These are phyloP conservation scores for Ips nitidus DNA, from an alignment of 1,140 invertebrate genomes.

Conservation along the genomic window DNA sequence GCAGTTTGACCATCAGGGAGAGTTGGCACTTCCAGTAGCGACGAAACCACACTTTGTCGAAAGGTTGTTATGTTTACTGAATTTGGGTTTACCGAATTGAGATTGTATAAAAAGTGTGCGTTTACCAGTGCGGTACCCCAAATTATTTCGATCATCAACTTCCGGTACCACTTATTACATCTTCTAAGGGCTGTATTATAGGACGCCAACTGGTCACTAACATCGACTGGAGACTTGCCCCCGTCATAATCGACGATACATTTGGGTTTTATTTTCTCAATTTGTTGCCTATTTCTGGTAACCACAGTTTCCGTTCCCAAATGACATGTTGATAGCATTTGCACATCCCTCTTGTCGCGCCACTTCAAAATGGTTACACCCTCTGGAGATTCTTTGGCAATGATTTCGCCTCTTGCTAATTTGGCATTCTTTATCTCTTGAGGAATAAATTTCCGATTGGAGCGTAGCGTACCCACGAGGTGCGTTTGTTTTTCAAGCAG, in stretches of 20 bases:
- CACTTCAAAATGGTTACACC: conserved; percentile 53
- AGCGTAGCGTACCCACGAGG: conserved; percentile 52
- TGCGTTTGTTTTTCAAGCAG: conserved; percentile 53
- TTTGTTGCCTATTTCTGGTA: conserved; percentile 16
- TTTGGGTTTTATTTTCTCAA: conserved; percentile 35
- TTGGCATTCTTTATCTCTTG: conserved; percentile 47
- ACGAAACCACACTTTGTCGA: conserved; percentile 11
- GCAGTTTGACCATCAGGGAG: background rate
- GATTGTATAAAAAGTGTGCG: conserved; percentile 23
- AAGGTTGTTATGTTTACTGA: conserved; percentile 17
- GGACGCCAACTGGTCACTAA: conserved; percentile 39
- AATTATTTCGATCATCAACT: conserved; percentile 36
- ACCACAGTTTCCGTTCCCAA: conserved; percentile 9
- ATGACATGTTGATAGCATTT: conserved; percentile 53
- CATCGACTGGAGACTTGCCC: conserved; percentile 39
- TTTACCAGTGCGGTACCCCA: conserved; percentile 25
- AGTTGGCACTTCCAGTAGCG: background rate
- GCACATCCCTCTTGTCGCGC: conserved; percentile 53
- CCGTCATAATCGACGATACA: conserved; percentile 40
- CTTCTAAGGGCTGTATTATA: conserved; percentile 32
- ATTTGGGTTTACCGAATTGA: conserved; percentile 9
- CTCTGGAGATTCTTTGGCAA: conserved; percentile 48
- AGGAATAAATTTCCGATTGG: conserved; percentile 49
- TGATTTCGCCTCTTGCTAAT: conserved; percentile 50
- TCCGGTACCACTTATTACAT: conserved; percentile 43